Evolutionary conservation across 2,113 vertebrate species (phyloP).

Genomic region (Saguinus midas): DNA sequence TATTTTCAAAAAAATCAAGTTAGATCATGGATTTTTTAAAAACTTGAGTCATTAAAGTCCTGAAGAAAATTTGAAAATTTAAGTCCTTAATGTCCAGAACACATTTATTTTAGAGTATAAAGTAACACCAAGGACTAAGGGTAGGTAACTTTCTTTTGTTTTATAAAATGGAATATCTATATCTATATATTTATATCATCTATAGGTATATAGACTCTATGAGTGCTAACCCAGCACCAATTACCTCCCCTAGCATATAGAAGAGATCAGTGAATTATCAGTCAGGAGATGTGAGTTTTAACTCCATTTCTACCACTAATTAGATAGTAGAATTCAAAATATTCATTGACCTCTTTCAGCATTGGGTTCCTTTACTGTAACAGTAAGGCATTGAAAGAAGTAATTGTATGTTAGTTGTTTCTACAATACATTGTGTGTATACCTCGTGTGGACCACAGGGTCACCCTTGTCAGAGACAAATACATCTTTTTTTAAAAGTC

Average conservation of each 20-base stretch:
- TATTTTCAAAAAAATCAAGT: conserved; percentile 24
- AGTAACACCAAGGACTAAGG: background rate
- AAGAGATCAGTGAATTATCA: conserved; percentile 11
- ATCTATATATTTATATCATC: background rate
- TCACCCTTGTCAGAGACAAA: background rate
- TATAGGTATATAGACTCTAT: background rate
- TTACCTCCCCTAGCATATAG: background rate
- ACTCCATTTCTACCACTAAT: background rate
- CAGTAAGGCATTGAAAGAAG: background rate
- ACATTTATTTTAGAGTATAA: background rate
- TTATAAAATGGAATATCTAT: background rate
- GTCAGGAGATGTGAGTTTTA: background rate
- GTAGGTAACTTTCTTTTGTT: background rate
- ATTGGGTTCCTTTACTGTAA: background rate
- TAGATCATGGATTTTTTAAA: background rate
- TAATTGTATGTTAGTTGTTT: background rate
- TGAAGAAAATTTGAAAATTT: too few relatives aligned
- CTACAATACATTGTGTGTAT: background rate
- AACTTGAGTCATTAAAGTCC: too few relatives aligned
- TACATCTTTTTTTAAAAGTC: background rate
- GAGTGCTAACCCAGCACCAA: background rate
- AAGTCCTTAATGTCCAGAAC: background rate
- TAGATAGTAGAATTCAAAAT: background rate
- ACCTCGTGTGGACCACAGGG: background rate
- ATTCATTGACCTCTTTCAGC: background rate